Conservation (phyloP, 2,113 vertebrate species). For the Clarias magur region DNA sequence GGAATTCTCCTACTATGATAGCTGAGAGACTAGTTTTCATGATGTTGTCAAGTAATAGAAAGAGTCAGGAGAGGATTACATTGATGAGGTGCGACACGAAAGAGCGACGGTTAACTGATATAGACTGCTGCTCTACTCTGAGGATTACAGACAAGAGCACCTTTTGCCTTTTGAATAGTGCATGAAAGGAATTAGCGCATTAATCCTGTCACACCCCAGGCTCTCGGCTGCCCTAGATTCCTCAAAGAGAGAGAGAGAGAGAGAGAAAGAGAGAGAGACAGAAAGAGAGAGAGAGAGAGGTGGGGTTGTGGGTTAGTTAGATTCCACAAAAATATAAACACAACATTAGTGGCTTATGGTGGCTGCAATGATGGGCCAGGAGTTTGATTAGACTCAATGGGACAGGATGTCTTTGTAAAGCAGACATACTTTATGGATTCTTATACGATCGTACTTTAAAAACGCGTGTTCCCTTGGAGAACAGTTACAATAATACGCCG, state of each 20-base stretch:
- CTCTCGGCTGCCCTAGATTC: constrained; percentile 49
- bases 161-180: constrained; percentile 51
- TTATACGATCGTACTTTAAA: neutral
- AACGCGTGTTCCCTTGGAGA: neutral
- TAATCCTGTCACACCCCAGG: constrained; percentile 51
- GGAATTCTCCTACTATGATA: neutral
- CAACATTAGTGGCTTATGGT: neutral
- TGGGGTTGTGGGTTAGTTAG: neutral
- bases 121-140: constrained; percentile 25
- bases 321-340: constrained; percentile 15
- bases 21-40: neutral
- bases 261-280: too few relatives aligned
- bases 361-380: neutral
- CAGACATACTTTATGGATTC: neutral
- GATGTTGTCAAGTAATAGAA: neutral
- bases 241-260: constrained; percentile 44
- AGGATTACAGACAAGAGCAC: constrained; percentile 49
- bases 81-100: constrained; percentile 31
- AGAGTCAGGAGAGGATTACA: constrained; percentile 15
- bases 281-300: constrained; percentile 33
- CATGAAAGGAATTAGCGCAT: constrained; percentile 55
- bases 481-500: neutral
- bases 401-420: neutral
- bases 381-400: constrained; percentile 10
- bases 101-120: constrained; percentile 31